Base-by-base conservation (phyloP, 23 tunicate species). In the Botrylloides violaceus region DNA sequence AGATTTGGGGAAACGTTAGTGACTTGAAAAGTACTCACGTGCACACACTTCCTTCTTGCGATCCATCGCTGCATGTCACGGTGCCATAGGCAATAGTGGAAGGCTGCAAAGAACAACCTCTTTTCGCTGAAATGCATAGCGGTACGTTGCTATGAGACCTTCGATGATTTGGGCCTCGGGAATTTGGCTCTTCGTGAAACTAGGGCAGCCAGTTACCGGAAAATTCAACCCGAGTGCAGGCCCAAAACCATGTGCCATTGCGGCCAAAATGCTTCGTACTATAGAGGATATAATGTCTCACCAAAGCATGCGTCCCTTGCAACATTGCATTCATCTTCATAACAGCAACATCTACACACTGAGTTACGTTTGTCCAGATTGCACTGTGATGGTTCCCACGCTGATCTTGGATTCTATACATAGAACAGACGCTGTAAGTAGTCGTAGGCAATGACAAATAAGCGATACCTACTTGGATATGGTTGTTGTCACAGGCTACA, bases 301-400 rank as follows among this genome's bases (percentile, higher is more conserved):
- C 74, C 58, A 22, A 68, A 68, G n/a, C 74, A 68, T 5, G 36
- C 58, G 15, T 68, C 74, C 37, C 58, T 68, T 0, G 74, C 74
- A 6, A 68, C 74, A 22, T 81, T 81, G 59, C 87, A 81, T 30
- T 56, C 61, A 65, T 81, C 87, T 1, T 43, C 25, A 24, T 64
- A 62, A 36, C 87, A 81, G 58, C 87, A 81, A 34, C 87, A 81
- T 66, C 87, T 64, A 57, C 87, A 81, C 21, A 81, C 87, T 27
- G 80, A 32, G 80, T 81, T 80, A n/a, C 34, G 56, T 4, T 38
- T 31, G 29, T 74, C 61, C 36, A 50, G 65, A 72, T 81, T 81
- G 56, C 87, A 81, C 65, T 81, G 87, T n/a, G 75, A 38, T 31
- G 80, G 80, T 25, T 12, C 71, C 87, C 87, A 81, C 4, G 87